Evolutionary conservation across 2,888 invertebrate species (phyloP), one percentile per base, ranked within the genome.

Genomic region (Erynnis tages): DNA sequence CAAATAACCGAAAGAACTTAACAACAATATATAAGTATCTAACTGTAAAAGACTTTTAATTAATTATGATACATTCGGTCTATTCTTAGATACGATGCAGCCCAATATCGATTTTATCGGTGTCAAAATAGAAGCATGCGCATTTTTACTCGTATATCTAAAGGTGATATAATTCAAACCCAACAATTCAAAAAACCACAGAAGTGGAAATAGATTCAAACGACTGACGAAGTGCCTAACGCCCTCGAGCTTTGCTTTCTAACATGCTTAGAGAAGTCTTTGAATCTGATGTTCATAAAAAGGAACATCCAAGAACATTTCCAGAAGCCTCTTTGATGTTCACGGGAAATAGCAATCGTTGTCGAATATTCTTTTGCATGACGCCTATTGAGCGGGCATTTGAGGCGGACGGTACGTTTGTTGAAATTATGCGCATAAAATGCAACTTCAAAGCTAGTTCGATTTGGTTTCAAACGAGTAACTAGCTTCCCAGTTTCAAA

Each of bases 141-240:
- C n/a, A n/a, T n/a, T n/a, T n/a, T n/a, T n/a, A n/a, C n/a, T n/a
- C n/a, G n/a, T n/a, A n/a, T n/a, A n/a, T n/a, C n/a, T 7, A 14
- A 35, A 41, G 10, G 1, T 4, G 13, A 29, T 29, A 13, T n/a
- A 37, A 38, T 25, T 29, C 30, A 13, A 47, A 19, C 29, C 6
- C 19, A 47, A 47, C 21, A 29, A 1, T 38, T 53, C 17, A 30
- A 38, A 21, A 43, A 41, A 44, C 46, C 58, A 55, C 55, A 27
- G 54, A 61, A 57, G 29, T 37, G 29, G 27, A 55, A 57, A 60
- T 56, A 59, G 54, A 48, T 59, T 49, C 45, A 58, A 60, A 55
- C 58, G 55, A 59, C 61, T 57, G 55, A 53, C 58, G 53, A 57
- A 63, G 60, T 60, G 58, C 58, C 57, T 57, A 56, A 55, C 47